Evolutionary conservation across 2,113 vertebrate species (phyloP).

Genomic region (Hoplias malabaricus): DNA sequence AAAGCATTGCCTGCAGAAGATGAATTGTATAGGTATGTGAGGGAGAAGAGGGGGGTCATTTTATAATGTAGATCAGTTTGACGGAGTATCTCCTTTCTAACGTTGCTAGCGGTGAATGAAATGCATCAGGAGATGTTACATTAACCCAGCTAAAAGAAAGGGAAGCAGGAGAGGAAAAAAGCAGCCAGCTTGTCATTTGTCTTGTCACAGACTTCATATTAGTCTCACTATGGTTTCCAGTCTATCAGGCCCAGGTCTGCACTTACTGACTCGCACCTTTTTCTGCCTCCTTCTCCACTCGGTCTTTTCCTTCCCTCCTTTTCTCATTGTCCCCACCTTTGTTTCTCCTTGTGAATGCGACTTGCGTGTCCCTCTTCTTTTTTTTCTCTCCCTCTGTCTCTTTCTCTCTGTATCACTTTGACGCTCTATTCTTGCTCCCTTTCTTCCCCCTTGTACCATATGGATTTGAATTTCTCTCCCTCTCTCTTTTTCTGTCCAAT

Average conservation of each 20-base stretch:
- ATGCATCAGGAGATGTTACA: slow-evolving; percentile 67
- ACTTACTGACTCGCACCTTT: neutral
- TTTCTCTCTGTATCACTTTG: neutral
- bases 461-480: neutral
- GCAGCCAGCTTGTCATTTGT: slow-evolving; percentile 59
- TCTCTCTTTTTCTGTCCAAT: slow-evolving; percentile 20
- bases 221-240: slow-evolving; percentile 54
- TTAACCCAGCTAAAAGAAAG: slow-evolving; percentile 58
- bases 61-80: slow-evolving; percentile 66
- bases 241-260: slow-evolving; percentile 49
- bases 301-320: neutral
- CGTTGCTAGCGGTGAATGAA: slow-evolving; percentile 67
- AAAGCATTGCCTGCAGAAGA: slow-evolving; percentile 59
- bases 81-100: slow-evolving; percentile 62
- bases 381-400: slow-evolving; percentile 14
- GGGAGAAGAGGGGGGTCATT: slow-evolving; percentile 53
- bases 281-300: slow-evolving; percentile 37
- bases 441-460: neutral
- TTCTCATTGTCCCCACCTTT: neutral
- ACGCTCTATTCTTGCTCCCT: slow-evolving; percentile 24
- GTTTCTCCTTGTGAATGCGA: slow-evolving; percentile 28
- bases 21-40: slow-evolving; percentile 59
- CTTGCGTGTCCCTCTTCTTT: neutral
- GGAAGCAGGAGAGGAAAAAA: slow-evolving; percentile 34
- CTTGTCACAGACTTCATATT: slow-evolving; percentile 61